Percentiles rank a stretch among this genome's conserved stretches.
Evolutionary conservation across 2,113 vertebrate genomes (phyloP).

Genomic region (Nipponia nippon): DNA sequence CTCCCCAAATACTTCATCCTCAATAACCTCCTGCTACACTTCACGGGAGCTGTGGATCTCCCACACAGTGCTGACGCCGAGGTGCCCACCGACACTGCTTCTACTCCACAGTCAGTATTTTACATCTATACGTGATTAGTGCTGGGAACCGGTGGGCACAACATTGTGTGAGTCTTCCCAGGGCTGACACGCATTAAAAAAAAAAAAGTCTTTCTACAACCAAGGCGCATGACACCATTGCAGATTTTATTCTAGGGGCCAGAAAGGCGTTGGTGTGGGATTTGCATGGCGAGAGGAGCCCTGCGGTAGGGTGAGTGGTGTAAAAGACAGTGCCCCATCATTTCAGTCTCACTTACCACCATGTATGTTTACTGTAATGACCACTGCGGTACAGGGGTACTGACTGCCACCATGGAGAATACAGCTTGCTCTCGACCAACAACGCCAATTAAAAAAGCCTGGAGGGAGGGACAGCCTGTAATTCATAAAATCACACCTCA

Average conservation of each 20-base stretch:
- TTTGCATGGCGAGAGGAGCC: neutral
- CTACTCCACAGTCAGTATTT: neutral
- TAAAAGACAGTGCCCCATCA: neutral
- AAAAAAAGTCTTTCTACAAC: neutral
- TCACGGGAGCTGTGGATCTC: neutral
- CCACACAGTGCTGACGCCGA: fast-evolving
- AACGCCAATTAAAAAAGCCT: neutral
- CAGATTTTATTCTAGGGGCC: neutral
- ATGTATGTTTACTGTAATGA: fast-evolving
- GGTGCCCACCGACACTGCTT: neutral
- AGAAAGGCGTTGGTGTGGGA: neutral
- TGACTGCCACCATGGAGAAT: fast-evolving
- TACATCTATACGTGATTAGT: fast-evolving
- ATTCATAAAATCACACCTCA: neutral
- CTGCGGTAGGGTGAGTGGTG: fast-evolving
- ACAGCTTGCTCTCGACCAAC: neutral
- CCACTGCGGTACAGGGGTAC: no score
- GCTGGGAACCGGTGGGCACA: neutral
- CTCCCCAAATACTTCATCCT: neutral
- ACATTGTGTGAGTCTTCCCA: fast-evolving
- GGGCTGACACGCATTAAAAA: neutral
- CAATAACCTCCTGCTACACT: neutral
- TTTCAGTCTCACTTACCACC: neutral
- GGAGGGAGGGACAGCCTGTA: neutral
- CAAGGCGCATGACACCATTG: fast-evolving